Percentiles rank a stretch among this genome's conserved stretches.
These are phyloP conservation scores for Ceratina australensis DNA, from an alignment of 1,140 invertebrate genomes.

Conservation along the genomic window DNA sequence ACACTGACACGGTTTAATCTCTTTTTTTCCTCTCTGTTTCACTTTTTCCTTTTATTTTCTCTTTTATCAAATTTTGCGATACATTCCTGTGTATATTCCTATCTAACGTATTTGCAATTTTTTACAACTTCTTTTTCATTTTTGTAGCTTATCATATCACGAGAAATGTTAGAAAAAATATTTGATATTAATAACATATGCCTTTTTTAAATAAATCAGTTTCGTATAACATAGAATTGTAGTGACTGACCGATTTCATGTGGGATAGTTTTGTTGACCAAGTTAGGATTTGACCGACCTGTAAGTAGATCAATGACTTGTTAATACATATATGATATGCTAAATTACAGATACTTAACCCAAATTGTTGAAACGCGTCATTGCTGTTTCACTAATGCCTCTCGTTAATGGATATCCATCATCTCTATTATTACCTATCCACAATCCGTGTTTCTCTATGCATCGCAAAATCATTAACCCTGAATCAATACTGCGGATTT, in stretches of 20 bases:
- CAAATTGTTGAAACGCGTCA: slow-evolving; percentile 5
- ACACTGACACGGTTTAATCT: slow-evolving; percentile 2
- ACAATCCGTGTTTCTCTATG: no score
- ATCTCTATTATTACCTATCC: slow-evolving; percentile 10
- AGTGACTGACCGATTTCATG: no score
- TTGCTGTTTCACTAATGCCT: slow-evolving; percentile 11
- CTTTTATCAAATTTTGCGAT: not conserved
- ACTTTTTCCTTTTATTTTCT: not conserved
- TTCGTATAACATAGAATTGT: no score
- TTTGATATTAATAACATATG: no score
- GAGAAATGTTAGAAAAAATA: no score
- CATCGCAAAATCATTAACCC: not conserved
- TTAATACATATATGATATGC: not conserved
- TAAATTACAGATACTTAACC: not conserved
- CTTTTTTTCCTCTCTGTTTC: not conserved
- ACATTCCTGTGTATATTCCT: slow-evolving; percentile 2
- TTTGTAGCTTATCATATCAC: no score
- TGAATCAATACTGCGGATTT: no score
- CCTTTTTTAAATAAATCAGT: no score
- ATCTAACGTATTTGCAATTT: not conserved
- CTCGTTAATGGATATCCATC: slow-evolving; percentile 23
- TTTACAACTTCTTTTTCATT: no score
- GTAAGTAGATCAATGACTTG: not conserved
- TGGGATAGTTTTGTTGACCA: no score
- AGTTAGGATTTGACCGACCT: not conserved